Conservation (phyloP, 2,113 vertebrate genomes). For the Puntigrus tetrazona region DNA sequence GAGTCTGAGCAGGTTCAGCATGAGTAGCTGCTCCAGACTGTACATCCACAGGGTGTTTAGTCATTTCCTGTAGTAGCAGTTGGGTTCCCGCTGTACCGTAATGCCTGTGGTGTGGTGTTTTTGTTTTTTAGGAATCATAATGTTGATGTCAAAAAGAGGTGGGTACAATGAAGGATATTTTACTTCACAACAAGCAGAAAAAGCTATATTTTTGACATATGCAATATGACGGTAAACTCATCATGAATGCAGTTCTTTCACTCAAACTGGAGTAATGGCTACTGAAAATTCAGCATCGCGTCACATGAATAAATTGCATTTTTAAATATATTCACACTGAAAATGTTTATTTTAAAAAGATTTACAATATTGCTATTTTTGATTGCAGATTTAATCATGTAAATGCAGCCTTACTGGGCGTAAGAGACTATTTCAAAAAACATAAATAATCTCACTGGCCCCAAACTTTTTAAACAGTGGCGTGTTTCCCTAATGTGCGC, state of each 20-base stretch:
- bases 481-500: neutral
- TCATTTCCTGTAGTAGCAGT: slow-evolving; percentile 34
- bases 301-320: neutral
- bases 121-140: neutral
- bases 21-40: slow-evolving; percentile 31
- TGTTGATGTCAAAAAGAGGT: neutral
- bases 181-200: neutral
- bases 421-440: neutral
- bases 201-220: neutral
- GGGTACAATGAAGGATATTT: neutral
- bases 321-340: neutral
- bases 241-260: neutral
- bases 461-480: neutral
- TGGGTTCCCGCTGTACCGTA: slow-evolving; percentile 19
- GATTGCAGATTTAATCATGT: neutral
- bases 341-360: neutral
- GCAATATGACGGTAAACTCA: neutral
- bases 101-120: neutral
- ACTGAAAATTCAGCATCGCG: neutral
- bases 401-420: neutral
- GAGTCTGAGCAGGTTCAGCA: slow-evolving; percentile 23
- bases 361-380: neutral
- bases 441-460: neutral
- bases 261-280: neutral
- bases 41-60: slow-evolving; percentile 36